These are phyloP conservation scores for Volucella zonaria DNA, from an alignment of 2,888 invertebrate genomes.

Conservation along the genomic window DNA sequence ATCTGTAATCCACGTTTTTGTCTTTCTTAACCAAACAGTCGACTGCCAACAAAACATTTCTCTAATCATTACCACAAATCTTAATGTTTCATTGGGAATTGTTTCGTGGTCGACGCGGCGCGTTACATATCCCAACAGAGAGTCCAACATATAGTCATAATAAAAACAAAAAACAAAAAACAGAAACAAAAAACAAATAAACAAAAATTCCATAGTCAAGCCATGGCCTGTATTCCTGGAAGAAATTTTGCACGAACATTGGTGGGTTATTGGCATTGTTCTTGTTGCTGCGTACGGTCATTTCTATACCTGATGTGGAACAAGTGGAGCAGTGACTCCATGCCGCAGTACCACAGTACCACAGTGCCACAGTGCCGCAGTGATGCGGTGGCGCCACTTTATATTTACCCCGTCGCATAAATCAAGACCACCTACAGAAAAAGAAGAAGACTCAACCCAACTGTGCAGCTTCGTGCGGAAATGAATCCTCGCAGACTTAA, in stretches of 20 bases:
- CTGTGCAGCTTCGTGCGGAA: not conserved
- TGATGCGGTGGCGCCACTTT: conserved; percentile 74
- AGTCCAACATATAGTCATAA: conserved; percentile 16
- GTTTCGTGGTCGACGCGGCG: conserved; percentile 44
- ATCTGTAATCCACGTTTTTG: not conserved
- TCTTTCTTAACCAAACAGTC: conserved; percentile 10
- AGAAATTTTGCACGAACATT: conserved; percentile 70
- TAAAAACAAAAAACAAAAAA: conserved; percentile 17
- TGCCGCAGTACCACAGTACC: too few relatives aligned
- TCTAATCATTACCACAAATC: conserved; percentile 67
- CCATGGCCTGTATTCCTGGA: conserved; percentile 63
- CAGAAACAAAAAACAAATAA: not conserved
- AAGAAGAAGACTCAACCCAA: conserved; percentile 25
- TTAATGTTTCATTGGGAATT: conserved; percentile 64
- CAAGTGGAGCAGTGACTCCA: conserved; percentile 68
- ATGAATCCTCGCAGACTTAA: conserved; percentile 11
- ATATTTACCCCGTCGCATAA: conserved; percentile 72
- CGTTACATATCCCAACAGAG: conserved; percentile 25
- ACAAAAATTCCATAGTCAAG: conserved; percentile 44
- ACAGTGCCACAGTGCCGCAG: not conserved
- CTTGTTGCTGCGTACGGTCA: conserved; percentile 23
- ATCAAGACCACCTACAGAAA: conserved; percentile 73
- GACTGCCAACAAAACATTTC: conserved; percentile 38
- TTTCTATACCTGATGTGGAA: conserved; percentile 62
- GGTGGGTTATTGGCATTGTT: conserved; percentile 74